Evolutionary conservation across 2,113 vertebrate genomes (phyloP), one percentile per base, ranked within the genome.

Genomic region (Esox niger): DNA sequence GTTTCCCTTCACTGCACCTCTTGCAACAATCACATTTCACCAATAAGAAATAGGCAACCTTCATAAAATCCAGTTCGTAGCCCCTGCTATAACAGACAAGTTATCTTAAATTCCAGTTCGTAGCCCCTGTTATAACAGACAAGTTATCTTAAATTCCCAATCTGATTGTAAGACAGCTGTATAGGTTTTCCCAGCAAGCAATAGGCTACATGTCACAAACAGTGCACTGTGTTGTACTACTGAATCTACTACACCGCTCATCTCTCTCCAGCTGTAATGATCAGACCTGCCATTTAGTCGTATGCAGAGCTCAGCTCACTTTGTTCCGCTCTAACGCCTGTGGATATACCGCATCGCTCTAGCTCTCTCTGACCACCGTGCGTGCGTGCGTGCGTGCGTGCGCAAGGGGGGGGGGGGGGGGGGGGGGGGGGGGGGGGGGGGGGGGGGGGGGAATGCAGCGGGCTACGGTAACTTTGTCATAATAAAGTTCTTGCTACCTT

Each of bases 341-440:
- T 46, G 62, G 55, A 31, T 63, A 31, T 63, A 64, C 73, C 66
- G 81, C 82, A 79, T 68, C 67, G 71, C 82, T 29, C 56, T 31
- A 17, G 56, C 56, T 70, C 73, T 66, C 43, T 68, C 43, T 30
- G 46, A 10, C 13, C 32, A 17, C 54, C 67, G 59, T 32, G 31
- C 35, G 31, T 33, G 30, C 23, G 27, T 32, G 31, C 54, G 27
- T 57, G 43, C 21, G 30, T 9, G 35, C 2, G 56, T 27, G 56
- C 10, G 26, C 29, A 26, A 2, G 25, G 27, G 52, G 10, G 26
- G n/a, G n/a, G n/a, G n/a, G n/a, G n/a, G n/a, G n/a, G n/a, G n/a
- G n/a, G n/a, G n/a, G 5, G 25, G n/a, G 2, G 25, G 27, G 52
- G 10, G 26, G n/a, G n/a, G n/a, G n/a, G n/a, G n/a, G n/a, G n/a